Evolutionary conservation across 2,888 invertebrate species (phyloP), one percentile per base, ranked within the genome.

Genomic region (Adineta ricciae): DNA sequence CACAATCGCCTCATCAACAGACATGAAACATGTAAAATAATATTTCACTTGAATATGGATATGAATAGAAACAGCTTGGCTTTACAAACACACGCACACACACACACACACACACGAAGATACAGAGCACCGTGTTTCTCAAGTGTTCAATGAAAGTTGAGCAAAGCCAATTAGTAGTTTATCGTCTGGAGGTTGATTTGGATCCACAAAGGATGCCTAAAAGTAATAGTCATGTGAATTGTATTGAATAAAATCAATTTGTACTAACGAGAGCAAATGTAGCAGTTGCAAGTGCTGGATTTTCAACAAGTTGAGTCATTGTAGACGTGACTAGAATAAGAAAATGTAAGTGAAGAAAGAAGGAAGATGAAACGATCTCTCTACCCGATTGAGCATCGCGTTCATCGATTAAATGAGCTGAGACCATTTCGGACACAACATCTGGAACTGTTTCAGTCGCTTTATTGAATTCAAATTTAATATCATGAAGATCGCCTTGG

Each of bases 111-210:
- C 64, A 5, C 32, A 64, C n/a, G 8, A 19, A 16, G 21, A 36
- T 50, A 64, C 32, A 72, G 83, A 73, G 52, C 83, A 52, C 38
- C 84, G 56, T 36, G 14, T 83, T 41, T 16, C 27, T 52, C 24
- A 52, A 50, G 24, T 83, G 36, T 83, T 83, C 27, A 97, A 94
- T 88, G 96, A 96, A 90, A 99, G 94, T 92, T 98, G 97, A 90
- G 98, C 99, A 92, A 94, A 98, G 89, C 98, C 98, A 90, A 97
- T 93, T 88, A 99, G 93, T 82, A 96, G 94, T 89, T 95, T 95
- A 91, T 98, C 97, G 91, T 98, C 97, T 85, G 95, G 94, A 86
- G 94, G 93, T 92, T 95, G 96, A 88, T 94, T 94, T 84, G 93
- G 88, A 50, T 90, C 91, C 87, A 90, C 90, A 86, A 91, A 91